phyloP scores from a whole-genome alignment of 2,888 invertebrate genomes.

The Papilio gigon region DNA sequence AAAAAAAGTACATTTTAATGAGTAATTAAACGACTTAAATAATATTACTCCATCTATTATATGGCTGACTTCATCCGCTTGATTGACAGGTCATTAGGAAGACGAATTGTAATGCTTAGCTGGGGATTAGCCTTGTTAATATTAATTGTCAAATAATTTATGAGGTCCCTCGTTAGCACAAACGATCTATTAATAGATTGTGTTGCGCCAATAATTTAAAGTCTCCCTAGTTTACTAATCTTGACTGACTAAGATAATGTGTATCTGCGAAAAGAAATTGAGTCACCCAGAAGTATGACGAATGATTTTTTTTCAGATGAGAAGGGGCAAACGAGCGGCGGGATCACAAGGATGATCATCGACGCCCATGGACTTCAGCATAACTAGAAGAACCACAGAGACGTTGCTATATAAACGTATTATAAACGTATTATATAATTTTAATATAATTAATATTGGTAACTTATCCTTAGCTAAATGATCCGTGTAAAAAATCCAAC shows the following conservation, averaged over 20 bases:
- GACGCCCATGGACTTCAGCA: too few species aligned
- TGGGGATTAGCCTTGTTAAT: conserved; percentile 15
- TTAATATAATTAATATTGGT: neutral
- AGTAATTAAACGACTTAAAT: neutral
- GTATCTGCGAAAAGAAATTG: too few species aligned
- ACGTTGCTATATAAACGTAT: too few species aligned
- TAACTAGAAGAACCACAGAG: too few species aligned
- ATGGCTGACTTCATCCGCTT: neutral
- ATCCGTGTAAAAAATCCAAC: conserved; percentile 4
- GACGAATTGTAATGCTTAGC: conserved; percentile 24
- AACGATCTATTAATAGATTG: conserved; percentile 16
- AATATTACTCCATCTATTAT: neutral
- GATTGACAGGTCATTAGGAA: conserved; percentile 20
- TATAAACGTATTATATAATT: too few species aligned
- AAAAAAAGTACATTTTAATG: neutral
- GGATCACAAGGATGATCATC: too few species aligned
- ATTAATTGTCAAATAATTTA: conserved; percentile 18
- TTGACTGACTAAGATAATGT: too few species aligned
- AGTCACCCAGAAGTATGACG: too few species aligned
- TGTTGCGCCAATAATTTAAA: neutral
- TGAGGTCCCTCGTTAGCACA: conserved; percentile 3
- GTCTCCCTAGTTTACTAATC: neutral
- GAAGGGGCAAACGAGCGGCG: too few species aligned
- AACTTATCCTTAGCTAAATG: neutral
- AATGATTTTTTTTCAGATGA: too few species aligned